A percentile compares a stretch with the other conserved stretches of the same genome.
Conservation (phyloP, 2,797 vertebrate species). For the Cichlasoma orientale region DNA sequence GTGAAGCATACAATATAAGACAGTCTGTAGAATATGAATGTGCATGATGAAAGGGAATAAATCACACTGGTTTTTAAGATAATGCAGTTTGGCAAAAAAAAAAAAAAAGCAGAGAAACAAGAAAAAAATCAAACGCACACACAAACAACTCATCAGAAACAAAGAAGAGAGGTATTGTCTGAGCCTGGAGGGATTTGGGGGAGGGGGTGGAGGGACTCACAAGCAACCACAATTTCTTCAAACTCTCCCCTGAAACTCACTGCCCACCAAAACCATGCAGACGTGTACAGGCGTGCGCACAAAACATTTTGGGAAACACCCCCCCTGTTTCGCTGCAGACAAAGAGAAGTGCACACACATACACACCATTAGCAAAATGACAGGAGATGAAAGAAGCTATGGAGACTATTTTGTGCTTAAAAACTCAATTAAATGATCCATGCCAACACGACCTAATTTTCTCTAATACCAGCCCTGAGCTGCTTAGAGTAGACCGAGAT, state of each 20-base stretch:
- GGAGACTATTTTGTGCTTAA: slow-evolving; percentile 60
- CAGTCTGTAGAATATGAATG: slow-evolving; percentile 10
- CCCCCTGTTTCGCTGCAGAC: slow-evolving; percentile 53
- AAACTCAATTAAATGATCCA: slow-evolving; percentile 63
- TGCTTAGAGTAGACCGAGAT: slow-evolving; percentile 43
- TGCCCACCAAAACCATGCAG: slow-evolving; percentile 43
- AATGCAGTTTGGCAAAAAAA: background rate
- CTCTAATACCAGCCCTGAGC: slow-evolving; percentile 61
- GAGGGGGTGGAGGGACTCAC: background rate
- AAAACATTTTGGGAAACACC: slow-evolving; percentile 50
- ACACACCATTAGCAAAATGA: slow-evolving; percentile 34
- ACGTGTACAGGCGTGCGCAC: slow-evolving; percentile 52
- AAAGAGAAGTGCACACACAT: slow-evolving; percentile 29
- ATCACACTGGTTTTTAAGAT: background rate
- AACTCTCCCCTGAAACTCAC: slow-evolving; percentile 48
- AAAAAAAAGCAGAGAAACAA: background rate
- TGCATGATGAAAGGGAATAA: background rate
- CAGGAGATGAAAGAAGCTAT: slow-evolving; percentile 62
- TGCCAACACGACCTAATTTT: slow-evolving; percentile 65
- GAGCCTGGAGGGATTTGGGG: slow-evolving; percentile 11
- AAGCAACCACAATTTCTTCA: slow-evolving; percentile 39
- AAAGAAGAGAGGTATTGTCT: slow-evolving; percentile 12
- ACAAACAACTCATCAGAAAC: slow-evolving; percentile 34
- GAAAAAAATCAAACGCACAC: slow-evolving; percentile 24
- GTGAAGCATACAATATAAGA: background rate